phyloP scores from a whole-genome alignment of 2,797 vertebrate genomes.

The Capromys pilorides region DNA sequence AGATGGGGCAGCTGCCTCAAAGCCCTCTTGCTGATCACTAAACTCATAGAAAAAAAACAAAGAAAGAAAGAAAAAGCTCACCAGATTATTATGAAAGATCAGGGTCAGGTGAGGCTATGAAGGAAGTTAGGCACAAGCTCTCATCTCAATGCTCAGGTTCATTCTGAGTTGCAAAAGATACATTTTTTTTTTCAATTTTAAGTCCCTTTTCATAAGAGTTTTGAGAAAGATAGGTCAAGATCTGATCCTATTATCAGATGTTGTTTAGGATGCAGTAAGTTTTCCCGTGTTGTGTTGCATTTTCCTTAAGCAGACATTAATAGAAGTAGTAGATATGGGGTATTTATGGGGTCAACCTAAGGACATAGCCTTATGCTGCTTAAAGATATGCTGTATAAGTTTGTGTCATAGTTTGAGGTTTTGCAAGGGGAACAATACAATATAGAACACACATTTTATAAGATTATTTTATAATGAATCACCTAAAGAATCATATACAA shows the following conservation, averaged over 20 bases:
- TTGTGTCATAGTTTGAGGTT: background rate
- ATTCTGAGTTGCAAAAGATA: background rate
- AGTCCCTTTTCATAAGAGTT: background rate
- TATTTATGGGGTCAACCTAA: background rate
- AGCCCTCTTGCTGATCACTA: background rate
- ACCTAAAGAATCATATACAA: too few species aligned
- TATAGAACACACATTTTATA: too few species aligned
- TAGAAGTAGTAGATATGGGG: background rate
- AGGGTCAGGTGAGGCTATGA: background rate
- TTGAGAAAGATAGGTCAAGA: background rate
- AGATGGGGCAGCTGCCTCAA: background rate
- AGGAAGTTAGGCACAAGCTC: background rate
- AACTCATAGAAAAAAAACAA: background rate
- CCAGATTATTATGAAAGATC: background rate
- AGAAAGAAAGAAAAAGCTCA: background rate
- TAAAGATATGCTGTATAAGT: background rate
- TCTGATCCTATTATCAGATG: background rate
- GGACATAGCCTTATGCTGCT: background rate
- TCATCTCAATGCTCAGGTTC: background rate
- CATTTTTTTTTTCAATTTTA: background rate
- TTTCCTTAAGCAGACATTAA: background rate
- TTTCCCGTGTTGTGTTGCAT: background rate
- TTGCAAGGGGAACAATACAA: too few species aligned
- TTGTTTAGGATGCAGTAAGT: background rate
- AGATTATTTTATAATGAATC: too few species aligned